phyloP scores from a whole-genome alignment of 2,888 invertebrate genomes.

The Acheta domesticus region DNA sequence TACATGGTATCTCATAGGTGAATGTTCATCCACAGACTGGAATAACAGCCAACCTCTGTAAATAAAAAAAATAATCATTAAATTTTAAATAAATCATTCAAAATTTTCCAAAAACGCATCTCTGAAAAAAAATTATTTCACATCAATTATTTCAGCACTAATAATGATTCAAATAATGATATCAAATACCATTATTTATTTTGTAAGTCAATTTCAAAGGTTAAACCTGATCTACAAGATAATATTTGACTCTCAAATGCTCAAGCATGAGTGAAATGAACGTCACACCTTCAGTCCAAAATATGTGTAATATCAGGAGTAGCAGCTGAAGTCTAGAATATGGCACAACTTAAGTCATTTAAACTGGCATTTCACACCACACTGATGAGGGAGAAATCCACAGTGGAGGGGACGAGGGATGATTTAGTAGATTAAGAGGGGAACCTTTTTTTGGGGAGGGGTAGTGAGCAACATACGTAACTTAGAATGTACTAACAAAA shows the following conservation, averaged over 20 bases:
- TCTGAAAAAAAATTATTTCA: not conserved
- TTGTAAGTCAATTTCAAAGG: not conserved
- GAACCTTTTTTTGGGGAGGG: too few relatives aligned
- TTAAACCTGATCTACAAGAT: not conserved
- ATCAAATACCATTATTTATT: not conserved
- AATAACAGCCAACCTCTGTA: conserved; percentile 84
- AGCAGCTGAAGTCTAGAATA: too few relatives aligned
- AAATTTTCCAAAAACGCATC: not conserved
- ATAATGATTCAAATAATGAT: not conserved
- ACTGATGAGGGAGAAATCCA: too few relatives aligned
- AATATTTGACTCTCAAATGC: not conserved
- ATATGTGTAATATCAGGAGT: too few relatives aligned
- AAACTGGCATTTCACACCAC: too few relatives aligned
- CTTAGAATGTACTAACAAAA: too few relatives aligned
- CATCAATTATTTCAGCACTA: not conserved
- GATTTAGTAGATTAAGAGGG: too few relatives aligned
- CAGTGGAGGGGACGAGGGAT: too few relatives aligned
- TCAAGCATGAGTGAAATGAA: too few relatives aligned
- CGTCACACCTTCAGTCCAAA: too few relatives aligned
- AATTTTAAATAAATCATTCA: not conserved
- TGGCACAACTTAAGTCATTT: too few relatives aligned
- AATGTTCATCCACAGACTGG: conserved; percentile 81
- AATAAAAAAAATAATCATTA: conserved; percentile 38
- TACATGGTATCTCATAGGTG: conserved; percentile 84
- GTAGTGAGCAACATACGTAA: too few relatives aligned